These are phyloP conservation scores for Acanthurus lineatus DNA, from an alignment of 2,797 vertebrate species.

Conservation along the genomic window DNA sequence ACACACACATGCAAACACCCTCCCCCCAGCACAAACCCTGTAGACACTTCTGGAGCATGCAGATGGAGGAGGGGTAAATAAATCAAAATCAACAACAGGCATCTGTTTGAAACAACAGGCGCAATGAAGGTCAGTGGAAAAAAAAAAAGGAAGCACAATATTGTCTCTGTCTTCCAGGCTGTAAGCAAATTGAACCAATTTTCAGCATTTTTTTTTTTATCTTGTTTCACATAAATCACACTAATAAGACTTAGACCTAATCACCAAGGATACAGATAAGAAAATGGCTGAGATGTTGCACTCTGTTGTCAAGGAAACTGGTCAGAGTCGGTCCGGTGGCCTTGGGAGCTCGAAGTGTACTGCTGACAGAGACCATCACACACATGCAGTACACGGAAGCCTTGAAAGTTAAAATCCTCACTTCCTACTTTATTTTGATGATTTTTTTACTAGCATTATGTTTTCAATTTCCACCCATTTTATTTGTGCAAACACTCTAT, in stretches of 20 bases:
- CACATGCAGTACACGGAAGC: constrained; percentile 20
- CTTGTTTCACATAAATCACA: constrained; percentile 59
- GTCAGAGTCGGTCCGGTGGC: constrained; percentile 51
- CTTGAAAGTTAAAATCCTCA: constrained; percentile 7
- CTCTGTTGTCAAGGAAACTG: constrained; percentile 81
- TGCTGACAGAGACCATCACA: constrained; percentile 43
- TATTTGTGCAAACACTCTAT: background rate
- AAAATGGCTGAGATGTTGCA: constrained; percentile 65
- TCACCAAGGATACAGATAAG: constrained; percentile 69
- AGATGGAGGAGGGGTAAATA: constrained; percentile 65
- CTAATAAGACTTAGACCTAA: constrained; percentile 59
- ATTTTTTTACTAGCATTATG: background rate
- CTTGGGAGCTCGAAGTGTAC: constrained; percentile 49
- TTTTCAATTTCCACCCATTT: background rate
- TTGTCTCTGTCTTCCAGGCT: constrained; percentile 37
- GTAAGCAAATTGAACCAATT: constrained; percentile 27
- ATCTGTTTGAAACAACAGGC: constrained; percentile 72
- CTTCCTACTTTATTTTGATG: background rate
- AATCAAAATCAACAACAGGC: constrained; percentile 75
- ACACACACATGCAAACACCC: constrained; percentile 26
- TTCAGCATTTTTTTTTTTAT: constrained; percentile 34
- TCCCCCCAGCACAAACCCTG: constrained; percentile 39
- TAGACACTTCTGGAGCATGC: constrained; percentile 45
- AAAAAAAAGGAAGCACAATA: constrained; percentile 30
- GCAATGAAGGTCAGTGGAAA: constrained; percentile 50